Conservation (phyloP, 1,140 invertebrate genomes). For the Cherax destructor region DNA sequence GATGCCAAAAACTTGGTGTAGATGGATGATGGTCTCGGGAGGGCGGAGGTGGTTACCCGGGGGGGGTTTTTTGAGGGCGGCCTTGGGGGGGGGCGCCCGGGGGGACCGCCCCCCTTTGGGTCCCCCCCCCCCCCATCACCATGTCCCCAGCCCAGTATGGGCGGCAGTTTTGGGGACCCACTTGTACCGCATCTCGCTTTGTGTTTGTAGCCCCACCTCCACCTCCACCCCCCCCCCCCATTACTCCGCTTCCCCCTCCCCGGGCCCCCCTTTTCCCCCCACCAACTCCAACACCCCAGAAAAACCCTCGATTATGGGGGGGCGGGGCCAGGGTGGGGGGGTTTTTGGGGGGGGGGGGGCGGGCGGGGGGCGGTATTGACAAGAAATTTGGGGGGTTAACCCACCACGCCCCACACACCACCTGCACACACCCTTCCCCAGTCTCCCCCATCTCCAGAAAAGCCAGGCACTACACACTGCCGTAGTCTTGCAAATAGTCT, state of each 20-base stretch:
- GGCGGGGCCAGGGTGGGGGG: not conserved
- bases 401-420: not conserved
- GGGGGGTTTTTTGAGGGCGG: not conserved
- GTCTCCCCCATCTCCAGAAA: not conserved
- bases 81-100: not conserved
- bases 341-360: not conserved
- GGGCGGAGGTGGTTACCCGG: not conserved
- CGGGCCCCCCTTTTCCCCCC: not conserved
- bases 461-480: not conserved
- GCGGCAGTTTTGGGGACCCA: not conserved
- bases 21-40: constrained; percentile 11
- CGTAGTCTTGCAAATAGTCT: not conserved
- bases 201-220: not conserved
- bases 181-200: not conserved
- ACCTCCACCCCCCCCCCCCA: not conserved
- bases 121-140: constrained; percentile 24
- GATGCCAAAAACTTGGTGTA: constrained; percentile 7
- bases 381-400: not conserved
- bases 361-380: not conserved
- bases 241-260: not conserved
- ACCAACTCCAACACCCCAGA: constrained; percentile 18
- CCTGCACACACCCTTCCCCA: not conserved
- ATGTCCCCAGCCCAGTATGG: not conserved
- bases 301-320: constrained; percentile 26
- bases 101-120: not conserved